Evolutionary conservation across 2,888 invertebrate species (phyloP), one percentile per base, ranked within the genome.

Genomic region (Trichogramma dendrolimi): DNA sequence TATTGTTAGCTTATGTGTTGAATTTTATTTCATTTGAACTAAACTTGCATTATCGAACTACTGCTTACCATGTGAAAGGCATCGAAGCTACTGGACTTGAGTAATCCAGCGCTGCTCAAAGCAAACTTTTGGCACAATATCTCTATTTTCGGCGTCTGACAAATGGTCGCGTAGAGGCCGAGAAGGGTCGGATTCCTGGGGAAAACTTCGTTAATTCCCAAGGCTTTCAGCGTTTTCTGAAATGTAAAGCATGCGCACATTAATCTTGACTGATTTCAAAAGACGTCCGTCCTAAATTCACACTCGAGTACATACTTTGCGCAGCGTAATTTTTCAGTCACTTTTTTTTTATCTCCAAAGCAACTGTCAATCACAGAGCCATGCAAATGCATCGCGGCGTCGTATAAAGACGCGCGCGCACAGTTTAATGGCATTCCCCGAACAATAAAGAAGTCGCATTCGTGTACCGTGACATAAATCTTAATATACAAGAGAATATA

Each of bases 131-230:
- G 69, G 61, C 74, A 75, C 4, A 71, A 54, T 27, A 67, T 50
- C 57, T 67, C 69, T 47, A 71, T 66, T 57, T 65, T 69, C 14
- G 69, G 68, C 53, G 63, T 65, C 55, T 70, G 67, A 55, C 74
- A 75, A 48, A 73, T 64, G 4, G 67, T 64, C 6, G 66, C 62
- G 49, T 69, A 68, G 11, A 69, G 49, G 47, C 67, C 67, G 48
- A 68, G 52, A 27, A 69, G 58, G 48, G 67, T 58, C 2, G 70
- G 65, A 50, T 69, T 68, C 8, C 72, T 69, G 8, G 73, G 71
- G 57, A 74, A 67, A 41, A 75, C 46, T 64, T 74, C 73, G 59
- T 70, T 63, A 57, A 70, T 66, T 54, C 72, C 71, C 27, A 72
- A 64, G 5, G 71, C 64, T 58, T 66, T 65, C 40, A 73, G 66